Evolutionary conservation across 53 echinoderm and acorn worm species (phyloP).

Genomic region (Stichopus horrens): DNA sequence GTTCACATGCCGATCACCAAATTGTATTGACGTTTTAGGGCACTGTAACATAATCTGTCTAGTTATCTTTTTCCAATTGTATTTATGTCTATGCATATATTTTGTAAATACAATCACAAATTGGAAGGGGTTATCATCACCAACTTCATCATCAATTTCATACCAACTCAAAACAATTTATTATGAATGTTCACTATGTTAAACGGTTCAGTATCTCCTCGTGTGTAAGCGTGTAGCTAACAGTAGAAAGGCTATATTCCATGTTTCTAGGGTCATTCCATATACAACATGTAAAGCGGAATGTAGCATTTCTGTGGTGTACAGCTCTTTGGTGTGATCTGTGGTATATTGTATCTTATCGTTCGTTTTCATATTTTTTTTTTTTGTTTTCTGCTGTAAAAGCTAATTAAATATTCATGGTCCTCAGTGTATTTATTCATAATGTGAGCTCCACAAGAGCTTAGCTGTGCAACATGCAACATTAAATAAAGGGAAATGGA

Average conservation of each 20-base stretch:
- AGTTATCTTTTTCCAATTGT: no score
- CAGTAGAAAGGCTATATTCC: slow-evolving; percentile 32
- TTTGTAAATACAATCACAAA: background rate
- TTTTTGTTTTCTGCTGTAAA: background rate
- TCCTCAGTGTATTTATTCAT: slow-evolving; percentile 28
- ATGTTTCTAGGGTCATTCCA: slow-evolving; percentile 36
- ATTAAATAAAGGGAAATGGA: slow-evolving; percentile 36
- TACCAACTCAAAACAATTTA: no score
- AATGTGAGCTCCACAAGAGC: background rate
- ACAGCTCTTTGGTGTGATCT: slow-evolving; percentile 25
- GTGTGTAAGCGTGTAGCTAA: background rate
- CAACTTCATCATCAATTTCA: no score
- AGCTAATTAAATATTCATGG: slow-evolving; percentile 8
- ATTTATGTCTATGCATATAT: background rate
- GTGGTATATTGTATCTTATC: background rate
- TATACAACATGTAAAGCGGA: background rate
- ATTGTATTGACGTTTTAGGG: no score
- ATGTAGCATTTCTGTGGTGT: slow-evolving; percentile 28
- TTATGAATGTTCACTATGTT: background rate
- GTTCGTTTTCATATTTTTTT: background rate
- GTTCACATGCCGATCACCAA: no score
- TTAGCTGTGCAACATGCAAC: slow-evolving; percentile 22
- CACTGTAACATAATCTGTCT: no score
- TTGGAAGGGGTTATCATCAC: background rate
- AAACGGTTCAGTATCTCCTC: background rate